Evolutionary conservation across 2,113 vertebrate genomes (phyloP).

Genomic region (Clinocottus analis): DNA sequence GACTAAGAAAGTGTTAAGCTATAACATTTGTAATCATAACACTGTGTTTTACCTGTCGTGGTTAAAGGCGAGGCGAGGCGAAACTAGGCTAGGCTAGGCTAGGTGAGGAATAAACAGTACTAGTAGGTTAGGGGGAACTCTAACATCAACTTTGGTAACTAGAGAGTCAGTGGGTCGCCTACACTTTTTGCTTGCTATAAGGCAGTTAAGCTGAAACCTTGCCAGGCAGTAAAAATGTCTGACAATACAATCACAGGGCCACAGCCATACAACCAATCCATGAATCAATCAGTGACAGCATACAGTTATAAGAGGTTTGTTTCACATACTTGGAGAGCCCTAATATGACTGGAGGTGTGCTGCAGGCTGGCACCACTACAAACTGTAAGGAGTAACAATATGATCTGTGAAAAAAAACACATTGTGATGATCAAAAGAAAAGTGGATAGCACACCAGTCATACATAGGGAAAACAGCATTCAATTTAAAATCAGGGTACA

Average conservation of each 20-base stretch:
- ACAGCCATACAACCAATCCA: conserved; percentile 29
- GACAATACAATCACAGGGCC: conserved; percentile 54
- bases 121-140: conserved; percentile 57
- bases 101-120: conserved; percentile 69
- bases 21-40: conserved; percentile 52
- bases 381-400: background rate
- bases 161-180: conserved; percentile 50
- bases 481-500: conserved; percentile 30
- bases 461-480: conserved; percentile 3
- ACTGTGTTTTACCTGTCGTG: conserved; percentile 62
- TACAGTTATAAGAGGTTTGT: conserved; percentile 22
- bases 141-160: conserved; percentile 79
- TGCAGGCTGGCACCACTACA: background rate
- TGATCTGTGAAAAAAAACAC: background rate
- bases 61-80: conserved; percentile 79
- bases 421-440: background rate
- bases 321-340: background rate
- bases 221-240: conserved; percentile 34
- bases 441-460: conserved; percentile 15
- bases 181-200: conserved; percentile 9
- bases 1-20: conserved; percentile 60
- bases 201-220: conserved; percentile 11
- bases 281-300: conserved; percentile 16
- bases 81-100: no score
- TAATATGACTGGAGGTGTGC: conserved; percentile 14